Evolutionary conservation across 2,113 vertebrate genomes (phyloP).

Genomic region (Hylia prasina): DNA sequence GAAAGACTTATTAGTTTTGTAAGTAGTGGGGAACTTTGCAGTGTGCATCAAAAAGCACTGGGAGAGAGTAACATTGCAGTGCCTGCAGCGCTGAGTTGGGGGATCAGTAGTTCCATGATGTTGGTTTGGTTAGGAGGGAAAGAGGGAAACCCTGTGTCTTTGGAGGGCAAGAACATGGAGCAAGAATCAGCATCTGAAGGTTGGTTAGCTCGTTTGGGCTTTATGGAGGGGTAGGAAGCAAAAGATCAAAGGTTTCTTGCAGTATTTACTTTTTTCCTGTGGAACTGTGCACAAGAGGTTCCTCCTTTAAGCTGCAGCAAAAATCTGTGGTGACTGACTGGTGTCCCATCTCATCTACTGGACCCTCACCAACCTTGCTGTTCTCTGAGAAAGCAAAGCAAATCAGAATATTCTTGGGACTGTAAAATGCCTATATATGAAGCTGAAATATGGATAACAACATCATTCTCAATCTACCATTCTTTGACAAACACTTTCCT

Average conservation of each 20-base stretch:
- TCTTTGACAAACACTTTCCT: not conserved
- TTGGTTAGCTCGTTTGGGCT: not conserved
- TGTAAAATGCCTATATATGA: not conserved
- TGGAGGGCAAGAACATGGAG: not conserved
- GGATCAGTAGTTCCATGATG: rapidly evolving
- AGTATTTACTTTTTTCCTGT: not conserved
- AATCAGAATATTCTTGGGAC: not conserved
- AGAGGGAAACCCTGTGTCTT: not conserved
- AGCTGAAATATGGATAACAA: not conserved
- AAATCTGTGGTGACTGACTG: not conserved
- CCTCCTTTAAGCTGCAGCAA: not conserved
- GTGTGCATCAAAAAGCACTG: not conserved
- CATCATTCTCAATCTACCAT: not conserved
- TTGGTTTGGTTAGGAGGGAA: not conserved
- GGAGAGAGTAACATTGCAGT: not conserved
- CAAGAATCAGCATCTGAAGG: not conserved
- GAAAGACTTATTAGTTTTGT: not conserved
- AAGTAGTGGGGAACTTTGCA: not conserved
- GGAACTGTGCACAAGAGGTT: not conserved
- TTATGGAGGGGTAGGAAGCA: not conserved
- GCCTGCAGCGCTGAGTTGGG: not conserved
- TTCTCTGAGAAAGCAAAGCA: not conserved
- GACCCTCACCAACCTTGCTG: not conserved
- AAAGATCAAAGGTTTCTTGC: not conserved
- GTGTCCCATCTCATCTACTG: not conserved